These are phyloP conservation scores for Gymnorhina tibicen DNA, from an alignment of 2,113 vertebrate genomes.

Conservation along the genomic window DNA sequence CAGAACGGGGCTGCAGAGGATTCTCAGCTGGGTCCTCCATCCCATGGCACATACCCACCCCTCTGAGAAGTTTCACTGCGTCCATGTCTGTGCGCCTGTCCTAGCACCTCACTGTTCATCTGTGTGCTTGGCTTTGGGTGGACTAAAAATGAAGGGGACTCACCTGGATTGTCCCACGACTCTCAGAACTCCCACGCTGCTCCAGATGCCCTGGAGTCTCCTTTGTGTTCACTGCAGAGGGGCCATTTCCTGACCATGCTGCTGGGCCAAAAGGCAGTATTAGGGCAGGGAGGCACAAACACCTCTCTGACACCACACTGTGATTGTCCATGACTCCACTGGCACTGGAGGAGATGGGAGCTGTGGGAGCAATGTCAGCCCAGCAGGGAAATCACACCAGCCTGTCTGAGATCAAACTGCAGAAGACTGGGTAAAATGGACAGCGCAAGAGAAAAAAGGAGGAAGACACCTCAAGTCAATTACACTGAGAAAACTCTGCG, in stretches of 20 bases:
- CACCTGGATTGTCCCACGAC: background rate
- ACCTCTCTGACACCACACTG: background rate
- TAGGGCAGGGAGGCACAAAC: background rate
- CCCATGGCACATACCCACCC: background rate
- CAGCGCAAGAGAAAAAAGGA: background rate
- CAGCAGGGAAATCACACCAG: background rate
- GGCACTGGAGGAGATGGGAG: background rate
- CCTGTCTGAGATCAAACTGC: background rate
- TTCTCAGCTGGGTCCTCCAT: background rate
- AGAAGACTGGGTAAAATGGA: background rate
- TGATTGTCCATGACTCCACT: background rate
- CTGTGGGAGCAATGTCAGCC: background rate
- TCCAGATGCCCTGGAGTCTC: background rate
- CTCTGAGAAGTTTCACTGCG: background rate
- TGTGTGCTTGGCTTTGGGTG: background rate
- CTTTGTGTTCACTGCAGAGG: background rate
- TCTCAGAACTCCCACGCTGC: background rate
- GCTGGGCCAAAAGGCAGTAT: fast-evolving
- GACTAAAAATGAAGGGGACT: background rate
- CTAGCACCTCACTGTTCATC: background rate
- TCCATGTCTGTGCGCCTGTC: background rate
- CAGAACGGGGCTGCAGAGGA: fast-evolving
- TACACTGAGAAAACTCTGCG: background rate
- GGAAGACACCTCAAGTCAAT: background rate
- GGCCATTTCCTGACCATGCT: fast-evolving